Evolutionary conservation across 2,797 vertebrate species (phyloP), one percentile per base, ranked within the genome.

Genomic region (Sebastes steindachneri): DNA sequence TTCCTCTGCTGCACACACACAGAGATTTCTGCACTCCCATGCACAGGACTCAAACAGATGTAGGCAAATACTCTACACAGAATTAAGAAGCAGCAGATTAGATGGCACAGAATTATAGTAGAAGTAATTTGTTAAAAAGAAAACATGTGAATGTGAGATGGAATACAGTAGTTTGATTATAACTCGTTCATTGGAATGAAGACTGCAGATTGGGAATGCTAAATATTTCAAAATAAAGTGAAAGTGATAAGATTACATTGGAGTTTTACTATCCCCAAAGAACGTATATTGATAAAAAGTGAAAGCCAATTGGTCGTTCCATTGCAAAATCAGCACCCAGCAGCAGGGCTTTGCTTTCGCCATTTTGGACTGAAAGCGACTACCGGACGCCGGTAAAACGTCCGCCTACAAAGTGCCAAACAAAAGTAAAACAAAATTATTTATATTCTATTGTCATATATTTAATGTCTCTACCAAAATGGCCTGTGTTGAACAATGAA

Each of bases 1-100:
- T 86, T 84, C 72, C 62, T 78, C 51, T 82, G 70, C 21, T 62
- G 37, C 25, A 31, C 74, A n/a, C 57, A 60, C 31, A 62, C 59
- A 35, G 17, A 70, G 28, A 29, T 10, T 41, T 69, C 69, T 73
- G 55, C 54, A 73, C 67, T 62, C 23, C 12, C 69, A 71, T n/a
- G 60, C 57, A 55, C 19, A 58, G 33, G n/a, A 72, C 79, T 64
- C 65, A 65, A 55, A 68, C 57, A 82, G 7, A 70, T 33, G 31
- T 19, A 11, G 31, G 23, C 23, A 37, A 60, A 77, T 28, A 8
- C 25, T 45, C 23, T 26, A 62, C 33, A 68, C n/a, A 26, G 19
- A 64, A 53, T 63, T 5, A 53, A 69, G 65, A 63, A 21, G 14
- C 57, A 64, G 26, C 6, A 7, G 7, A 51, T 69, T 57, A n/a